Evolutionary conservation across 53 echinoderm and acorn worm genomes (phyloP), one percentile per base, ranked within the genome.

Genomic region (Crossaster papposus): DNA sequence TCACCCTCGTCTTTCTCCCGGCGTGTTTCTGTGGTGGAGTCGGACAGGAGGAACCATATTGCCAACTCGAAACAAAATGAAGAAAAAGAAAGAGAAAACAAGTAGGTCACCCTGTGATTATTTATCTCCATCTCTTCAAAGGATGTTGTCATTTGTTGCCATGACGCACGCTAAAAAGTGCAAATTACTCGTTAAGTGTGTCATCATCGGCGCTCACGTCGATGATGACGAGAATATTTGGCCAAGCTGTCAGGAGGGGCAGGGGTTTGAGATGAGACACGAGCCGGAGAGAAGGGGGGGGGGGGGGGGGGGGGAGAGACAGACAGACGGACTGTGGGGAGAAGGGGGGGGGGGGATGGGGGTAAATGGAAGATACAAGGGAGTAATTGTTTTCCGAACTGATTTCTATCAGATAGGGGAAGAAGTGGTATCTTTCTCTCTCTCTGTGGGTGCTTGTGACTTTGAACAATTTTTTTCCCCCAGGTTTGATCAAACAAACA

Each of bases 141-240:
- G 30, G 30, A 85, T 85, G 73, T 85, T 72, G 85, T 54, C 85
- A 85, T 85, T 85, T 85, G 85, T 73, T 85, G 73, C 72, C 73
- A 85, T 85, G 85, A 85, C 73, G 85, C 85, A 85, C 72, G 71
- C 23, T 30, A 85, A 71, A n/a, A 85, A 73, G 85, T 31, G 72
- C 72, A 54, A 85, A 85, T 85, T 72, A 85, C 85, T 53, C 73
- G 85, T 85, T 72, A 85, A 85, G 85, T 85, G 73, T 54, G 85
- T 73, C 85, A 72, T 85, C 73, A 83, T 65, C 44, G n/a, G 83
- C 65, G 73, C 23, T 44, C 0, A 31, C 72, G 53, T 10, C 52
- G 53, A 85, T 85, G 53, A 85, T 85, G 72, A 85, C 37, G 85
- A 32, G 73, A 72, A 31, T 85, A 54, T 85, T 72, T 85, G 83